Conservation (phyloP, 2,888 invertebrate species). For the Tricholauxania praeusta region DNA sequence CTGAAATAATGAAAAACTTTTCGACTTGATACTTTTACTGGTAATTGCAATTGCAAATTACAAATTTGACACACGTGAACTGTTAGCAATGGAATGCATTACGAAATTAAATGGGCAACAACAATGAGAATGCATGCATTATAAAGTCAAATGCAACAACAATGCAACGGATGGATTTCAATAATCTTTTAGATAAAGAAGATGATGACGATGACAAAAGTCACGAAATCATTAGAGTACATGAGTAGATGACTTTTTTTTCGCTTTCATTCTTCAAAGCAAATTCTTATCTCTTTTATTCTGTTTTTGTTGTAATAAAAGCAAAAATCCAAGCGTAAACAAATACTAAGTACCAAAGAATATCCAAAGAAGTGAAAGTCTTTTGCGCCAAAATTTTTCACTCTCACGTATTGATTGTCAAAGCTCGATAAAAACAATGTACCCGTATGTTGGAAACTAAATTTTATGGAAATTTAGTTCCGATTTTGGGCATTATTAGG, state of each 20-base stretch:
- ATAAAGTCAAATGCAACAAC: constrained; percentile 12
- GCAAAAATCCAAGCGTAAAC: constrained; percentile 40
- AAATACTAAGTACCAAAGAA: constrained; percentile 36
- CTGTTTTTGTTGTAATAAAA: constrained; percentile 32
- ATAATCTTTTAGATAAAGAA: constrained; percentile 38
- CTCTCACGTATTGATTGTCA: no score
- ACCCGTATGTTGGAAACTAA: no score
- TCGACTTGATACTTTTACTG: neutral
- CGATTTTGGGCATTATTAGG: no score
- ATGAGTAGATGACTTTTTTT: constrained; percentile 3
- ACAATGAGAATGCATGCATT: constrained; percentile 23
- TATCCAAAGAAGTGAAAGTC: no score
- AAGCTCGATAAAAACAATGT: no score
- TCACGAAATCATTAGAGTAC: constrained; percentile 38
- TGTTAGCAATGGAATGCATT: constrained; percentile 23
- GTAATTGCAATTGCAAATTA: constrained; percentile 21
- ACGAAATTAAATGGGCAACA: constrained; percentile 30
- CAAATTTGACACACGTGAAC: constrained; percentile 27
- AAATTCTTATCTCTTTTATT: neutral
- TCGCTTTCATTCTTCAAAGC: no score
- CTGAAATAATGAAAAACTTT: no score
- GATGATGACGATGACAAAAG: constrained; percentile 33
- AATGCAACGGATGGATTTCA: constrained; percentile 34
- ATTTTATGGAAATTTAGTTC: no score
- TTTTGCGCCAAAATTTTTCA: no score